Base-by-base conservation (phyloP, 2,888 invertebrate species). In the Drosophila mimica region DNA sequence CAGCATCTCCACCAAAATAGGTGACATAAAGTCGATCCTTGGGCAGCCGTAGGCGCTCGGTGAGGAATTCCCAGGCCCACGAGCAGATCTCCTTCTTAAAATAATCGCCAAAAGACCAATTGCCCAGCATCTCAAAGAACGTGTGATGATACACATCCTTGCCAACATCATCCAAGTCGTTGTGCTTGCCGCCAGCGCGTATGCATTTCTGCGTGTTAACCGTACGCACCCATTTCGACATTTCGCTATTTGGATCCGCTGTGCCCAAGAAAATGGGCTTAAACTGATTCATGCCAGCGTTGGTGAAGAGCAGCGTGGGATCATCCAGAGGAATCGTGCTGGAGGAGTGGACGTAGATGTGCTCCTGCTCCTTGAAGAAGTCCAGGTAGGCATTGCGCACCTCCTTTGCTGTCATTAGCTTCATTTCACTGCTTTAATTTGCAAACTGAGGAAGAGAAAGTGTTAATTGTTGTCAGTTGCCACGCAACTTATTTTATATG, bases 21-120 rank as follows among this genome's bases (percentile, higher is more conserved):
- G 99, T 99, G 0, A 99, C 99, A 94, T 99, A 99, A 54, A 99
- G 94, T 63, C 98, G 95, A 74, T 99, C 97, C 62, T 95, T 95
- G 25, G 98, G 96, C 78, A 99, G 94, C 83, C 96, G 95, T 72
- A 96, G 94, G 15, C 95, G 95, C 60, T 96, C 94, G 3, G 98
- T 99, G 67, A 99, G 94, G 82, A 99, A 95, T 93, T 99, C 98
- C 99, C 99, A 99, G 46, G 99, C 98, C 99, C 99, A 99, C 0
- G 95, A 90, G 94, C 99, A 99, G 76, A 98, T 96, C 94, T 99
- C 99, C 93, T 96, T 97, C 95, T 99, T 99, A 93, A 99, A 99
- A 92, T 99, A 99, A 93, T 99, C 99, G n/a, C 99, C 99, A 94
- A 99, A 99, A 0, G 99, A 99, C 99, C 99, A 99, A 93, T 99